Conservation (phyloP, 1,140 invertebrate species). For the Panagrolaimus sp. region DNA sequence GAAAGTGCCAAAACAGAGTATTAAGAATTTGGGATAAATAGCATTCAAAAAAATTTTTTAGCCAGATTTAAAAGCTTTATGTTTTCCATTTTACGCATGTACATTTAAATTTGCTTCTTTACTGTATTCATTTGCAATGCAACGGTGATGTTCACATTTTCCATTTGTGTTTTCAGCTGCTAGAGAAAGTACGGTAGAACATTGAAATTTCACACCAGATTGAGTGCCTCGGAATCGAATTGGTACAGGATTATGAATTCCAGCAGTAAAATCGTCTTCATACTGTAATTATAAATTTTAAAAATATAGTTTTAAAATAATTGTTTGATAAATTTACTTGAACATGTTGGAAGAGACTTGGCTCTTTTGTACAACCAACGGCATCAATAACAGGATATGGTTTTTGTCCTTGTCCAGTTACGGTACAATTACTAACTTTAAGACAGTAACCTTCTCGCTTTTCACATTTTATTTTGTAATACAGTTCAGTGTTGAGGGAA, state of each 20-base stretch:
- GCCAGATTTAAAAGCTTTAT: too few species aligned
- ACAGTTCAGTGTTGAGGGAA: slow-evolving; percentile 41
- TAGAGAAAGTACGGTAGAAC: slow-evolving; percentile 26
- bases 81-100: too few species aligned
- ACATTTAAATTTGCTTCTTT: too few species aligned
- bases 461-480: slow-evolving; percentile 44
- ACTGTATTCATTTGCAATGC: too few species aligned
- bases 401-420: slow-evolving; percentile 27
- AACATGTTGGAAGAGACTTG: slow-evolving; percentile 42
- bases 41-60: too few species aligned
- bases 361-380: slow-evolving; percentile 39
- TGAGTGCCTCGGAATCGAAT: slow-evolving; percentile 36
- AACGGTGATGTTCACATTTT: not conserved
- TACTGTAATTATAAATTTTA: slow-evolving; percentile 28
- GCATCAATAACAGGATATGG: slow-evolving; percentile 41
- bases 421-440: slow-evolving; percentile 37
- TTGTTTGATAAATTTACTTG: slow-evolving; percentile 33
- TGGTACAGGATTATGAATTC: slow-evolving; percentile 43
- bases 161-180: not conserved
- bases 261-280: slow-evolving; percentile 42
- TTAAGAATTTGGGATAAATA: too few species aligned
- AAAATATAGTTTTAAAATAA: not conserved
- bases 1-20: too few species aligned
- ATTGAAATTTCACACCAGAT: slow-evolving; percentile 37
- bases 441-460: slow-evolving; percentile 37